Evolutionary conservation across 1,140 invertebrate genomes (phyloP).

Genomic region (Drosophila arawakana): DNA sequence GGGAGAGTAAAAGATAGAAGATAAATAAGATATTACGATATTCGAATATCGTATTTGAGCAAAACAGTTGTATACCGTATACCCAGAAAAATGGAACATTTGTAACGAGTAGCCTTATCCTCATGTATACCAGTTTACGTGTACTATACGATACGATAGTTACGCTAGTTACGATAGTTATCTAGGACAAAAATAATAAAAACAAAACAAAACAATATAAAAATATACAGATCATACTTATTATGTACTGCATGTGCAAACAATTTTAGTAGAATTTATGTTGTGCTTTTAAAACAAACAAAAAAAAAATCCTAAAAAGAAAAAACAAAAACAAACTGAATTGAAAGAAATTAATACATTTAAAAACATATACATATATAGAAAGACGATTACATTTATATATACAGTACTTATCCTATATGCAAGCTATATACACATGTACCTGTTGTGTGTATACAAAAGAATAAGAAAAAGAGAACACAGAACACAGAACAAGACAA

Average conservation of each 20-base stretch:
- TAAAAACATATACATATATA: slow-evolving; percentile 33
- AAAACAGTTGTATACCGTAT: slow-evolving; percentile 78
- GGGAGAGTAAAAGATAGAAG: slow-evolving; percentile 28
- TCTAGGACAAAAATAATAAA: slow-evolving; percentile 50
- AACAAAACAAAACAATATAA: no score
- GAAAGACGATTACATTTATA: slow-evolving; percentile 15
- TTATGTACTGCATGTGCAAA: slow-evolving; percentile 43
- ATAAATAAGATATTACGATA: slow-evolving; percentile 38
- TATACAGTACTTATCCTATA: slow-evolving; percentile 41
- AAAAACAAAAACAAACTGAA: slow-evolving; percentile 3
- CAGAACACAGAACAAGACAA: slow-evolving; percentile 22
- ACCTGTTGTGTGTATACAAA: slow-evolving; percentile 73
- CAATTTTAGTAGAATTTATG: slow-evolving; percentile 69
- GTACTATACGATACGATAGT: slow-evolving; percentile 63
- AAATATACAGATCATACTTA: slow-evolving; percentile 26
- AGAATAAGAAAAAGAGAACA: slow-evolving; percentile 10
- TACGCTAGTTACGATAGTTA: slow-evolving; percentile 62
- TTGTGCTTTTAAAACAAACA: slow-evolving; percentile 62
- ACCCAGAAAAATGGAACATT: slow-evolving; percentile 78
- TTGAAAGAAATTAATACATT: slow-evolving; percentile 16
- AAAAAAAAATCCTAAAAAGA: no score
- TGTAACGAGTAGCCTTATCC: slow-evolving; percentile 83
- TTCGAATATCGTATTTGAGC: slow-evolving; percentile 20
- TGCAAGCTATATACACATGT: slow-evolving; percentile 59
- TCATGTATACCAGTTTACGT: slow-evolving; percentile 82